Conservation (phyloP, 1,140 invertebrate species). For the Sesamia nonagrioides region DNA sequence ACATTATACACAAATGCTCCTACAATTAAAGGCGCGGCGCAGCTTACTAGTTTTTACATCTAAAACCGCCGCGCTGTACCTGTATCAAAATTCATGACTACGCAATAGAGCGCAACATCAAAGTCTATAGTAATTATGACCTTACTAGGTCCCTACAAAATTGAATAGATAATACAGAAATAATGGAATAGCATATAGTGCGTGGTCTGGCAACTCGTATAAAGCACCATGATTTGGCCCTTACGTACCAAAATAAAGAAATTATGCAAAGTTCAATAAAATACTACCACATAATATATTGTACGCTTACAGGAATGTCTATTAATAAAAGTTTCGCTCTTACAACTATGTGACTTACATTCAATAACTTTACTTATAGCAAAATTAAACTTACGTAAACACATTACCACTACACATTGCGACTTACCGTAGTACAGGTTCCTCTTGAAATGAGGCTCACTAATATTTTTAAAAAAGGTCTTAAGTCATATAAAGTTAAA, state of each 20-base stretch:
- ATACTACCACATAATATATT: conserved; percentile 50
- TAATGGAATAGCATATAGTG: conserved; percentile 19
- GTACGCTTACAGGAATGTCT: conserved; percentile 63
- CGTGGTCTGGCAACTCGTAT: conserved; percentile 42
- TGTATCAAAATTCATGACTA: conserved; percentile 18
- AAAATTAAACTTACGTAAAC: conserved; percentile 43
- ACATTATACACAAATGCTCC: conserved; percentile 22
- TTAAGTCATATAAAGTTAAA: not conserved
- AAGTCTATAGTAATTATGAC: conserved; percentile 26
- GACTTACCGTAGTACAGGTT: conserved; percentile 4
- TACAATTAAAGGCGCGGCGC: conserved; percentile 24
- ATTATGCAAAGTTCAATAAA: conserved; percentile 47
- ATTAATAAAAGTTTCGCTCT: conserved; percentile 48
- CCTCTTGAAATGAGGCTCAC: not conserved
- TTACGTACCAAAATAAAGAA: conserved; percentile 49
- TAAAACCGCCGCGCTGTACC: conserved; percentile 22
- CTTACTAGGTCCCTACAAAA: conserved; percentile 24
- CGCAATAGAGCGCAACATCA: conserved; percentile 18
- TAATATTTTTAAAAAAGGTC: conserved; percentile 2
- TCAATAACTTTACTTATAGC: conserved; percentile 47
- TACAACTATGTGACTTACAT: conserved; percentile 42
- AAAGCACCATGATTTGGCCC: conserved; percentile 59
- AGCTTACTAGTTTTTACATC: conserved; percentile 23
- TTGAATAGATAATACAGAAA: conserved; percentile 33
- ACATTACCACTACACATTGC: conserved; percentile 11